Evolutionary conservation across 2,797 vertebrate genomes (phyloP), one percentile per base, ranked within the genome.

Genomic region (Columba guinea): DNA sequence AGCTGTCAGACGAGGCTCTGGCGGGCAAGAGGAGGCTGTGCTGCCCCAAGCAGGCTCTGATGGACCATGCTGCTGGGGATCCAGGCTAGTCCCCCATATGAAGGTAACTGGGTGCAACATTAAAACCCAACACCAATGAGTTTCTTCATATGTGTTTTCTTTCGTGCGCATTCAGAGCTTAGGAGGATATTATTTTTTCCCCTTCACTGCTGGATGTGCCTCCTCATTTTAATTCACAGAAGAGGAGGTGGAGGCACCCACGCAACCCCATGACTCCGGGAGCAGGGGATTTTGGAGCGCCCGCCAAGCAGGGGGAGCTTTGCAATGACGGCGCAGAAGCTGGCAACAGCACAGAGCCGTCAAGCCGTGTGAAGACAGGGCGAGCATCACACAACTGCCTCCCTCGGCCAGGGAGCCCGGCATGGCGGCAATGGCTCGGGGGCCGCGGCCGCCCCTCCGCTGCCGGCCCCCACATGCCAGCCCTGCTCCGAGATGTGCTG

Each of bases 401-500:
- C 53, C 90, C 94, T 91, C 41, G 73, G 91, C 93, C 85, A 4
- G 93, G 87, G 76, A 95, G 95, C 96, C 90, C 86, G 70, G 93
- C 95, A 89, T 28, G 68, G 64, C 3, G 17, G 86, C 46, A 7
- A 83, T 4, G 23, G 76, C 89, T 93, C 20, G 1, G 89, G 91
- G 93, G 85, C 91, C 12, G 58, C 20, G 62, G 93, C 81, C 46
- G 58, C 82, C 89, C 93, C 93, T 95, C 68, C 83, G 2, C 94
- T 93, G 93, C 85, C 83, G 84, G 94, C 11, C 84, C 87, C 96
- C 95, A 89, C 95, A 95, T 96, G 96, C 96, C 95, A 96, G 89
- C 55, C 95, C 93, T 96, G 87, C 95, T 96, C 95, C 3, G n/a
- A 96, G 96, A 95, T 87, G 93, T 96, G 96, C 96, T 87, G 93